These are phyloP conservation scores for Gallinago stenura DNA, from an alignment of 2,797 vertebrate genomes.

Conservation along the genomic window DNA sequence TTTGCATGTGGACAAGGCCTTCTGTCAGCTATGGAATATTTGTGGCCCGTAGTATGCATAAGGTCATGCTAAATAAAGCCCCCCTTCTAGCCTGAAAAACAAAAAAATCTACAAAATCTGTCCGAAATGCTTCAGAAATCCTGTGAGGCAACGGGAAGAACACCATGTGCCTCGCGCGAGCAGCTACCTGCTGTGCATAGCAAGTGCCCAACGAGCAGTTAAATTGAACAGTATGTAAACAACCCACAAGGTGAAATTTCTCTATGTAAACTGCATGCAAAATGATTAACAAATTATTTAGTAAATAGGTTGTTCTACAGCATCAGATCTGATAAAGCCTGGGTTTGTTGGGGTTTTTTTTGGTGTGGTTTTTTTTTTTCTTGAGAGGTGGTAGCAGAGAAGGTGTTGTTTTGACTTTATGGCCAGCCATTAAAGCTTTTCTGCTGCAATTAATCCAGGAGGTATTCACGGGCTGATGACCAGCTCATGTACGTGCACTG, in stretches of 20 bases:
- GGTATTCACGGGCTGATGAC: not conserved
- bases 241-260: slow-evolving; percentile 3
- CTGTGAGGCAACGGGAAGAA: not conserved
- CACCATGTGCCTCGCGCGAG: not conserved
- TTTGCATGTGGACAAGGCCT: no score
- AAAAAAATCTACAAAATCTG: not conserved
- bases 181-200: slow-evolving; percentile 28
- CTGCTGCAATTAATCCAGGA: not conserved
- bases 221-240: slow-evolving; percentile 23
- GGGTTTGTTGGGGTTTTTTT: not conserved
- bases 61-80: not conserved
- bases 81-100: not conserved
- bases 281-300: slow-evolving; percentile 25
- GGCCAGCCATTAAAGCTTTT: not conserved
- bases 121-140: not conserved
- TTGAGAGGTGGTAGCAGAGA: not conserved
- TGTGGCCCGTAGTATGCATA: not conserved
- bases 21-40: not conserved
- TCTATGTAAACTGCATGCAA: not conserved
- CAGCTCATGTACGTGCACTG: not conserved
- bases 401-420: not conserved
- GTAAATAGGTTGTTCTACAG: not conserved
- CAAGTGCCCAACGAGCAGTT: not conserved
- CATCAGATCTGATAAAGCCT: not conserved
- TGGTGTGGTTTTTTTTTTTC: not conserved